A percentile compares a stretch with the other conserved stretches of the same genome.
Conservation (phyloP, 92 coral and sea anemone species). For the Phenganax stokvisi region DNA sequence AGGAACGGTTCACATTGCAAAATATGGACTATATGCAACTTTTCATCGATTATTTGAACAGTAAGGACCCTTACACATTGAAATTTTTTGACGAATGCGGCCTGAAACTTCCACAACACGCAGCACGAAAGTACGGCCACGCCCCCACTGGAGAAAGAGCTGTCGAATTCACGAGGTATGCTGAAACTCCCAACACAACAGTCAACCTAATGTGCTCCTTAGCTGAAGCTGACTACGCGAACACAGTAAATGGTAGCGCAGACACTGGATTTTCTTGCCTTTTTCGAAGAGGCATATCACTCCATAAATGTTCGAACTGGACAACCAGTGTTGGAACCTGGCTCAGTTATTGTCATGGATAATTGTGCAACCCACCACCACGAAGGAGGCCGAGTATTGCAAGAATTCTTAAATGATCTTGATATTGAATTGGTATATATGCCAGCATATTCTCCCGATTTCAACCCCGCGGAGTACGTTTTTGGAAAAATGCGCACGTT, state of each 20-base stretch:
- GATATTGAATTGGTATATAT: conserved; percentile 38
- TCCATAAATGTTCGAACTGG: conserved; percentile 43
- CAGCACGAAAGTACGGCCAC: conserved; percentile 47
- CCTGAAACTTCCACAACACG: not conserved
- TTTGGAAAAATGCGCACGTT: conserved; percentile 33
- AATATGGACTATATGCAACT: not conserved
- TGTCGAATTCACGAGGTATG: not conserved
- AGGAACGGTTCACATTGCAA: conserved; percentile 17
- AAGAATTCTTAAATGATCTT: conserved; percentile 1
- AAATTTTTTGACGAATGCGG: conserved; percentile 10
- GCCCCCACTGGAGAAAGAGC: conserved; percentile 51
- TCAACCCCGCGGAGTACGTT: conserved; percentile 38
- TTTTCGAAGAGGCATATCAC: conserved; percentile 53
- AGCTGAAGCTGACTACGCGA: not conserved
- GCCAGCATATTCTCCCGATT: conserved; percentile 44
- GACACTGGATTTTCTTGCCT: not conserved
- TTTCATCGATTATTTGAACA: not conserved
- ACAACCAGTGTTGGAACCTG: conserved; percentile 47
- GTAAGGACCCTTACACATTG: not conserved
- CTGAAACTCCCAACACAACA: conserved; percentile 3
- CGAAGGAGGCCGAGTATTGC: not conserved
- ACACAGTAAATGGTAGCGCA: conserved; percentile 12
- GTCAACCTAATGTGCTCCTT: conserved; percentile 10
- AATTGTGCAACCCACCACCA: conserved; percentile 16
- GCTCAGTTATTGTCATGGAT: conserved; percentile 16